Percentiles rank a stretch among this genome's conserved stretches.
phyloP scores from a whole-genome alignment of 2,797 vertebrate genomes.

The Ispidina picta region DNA sequence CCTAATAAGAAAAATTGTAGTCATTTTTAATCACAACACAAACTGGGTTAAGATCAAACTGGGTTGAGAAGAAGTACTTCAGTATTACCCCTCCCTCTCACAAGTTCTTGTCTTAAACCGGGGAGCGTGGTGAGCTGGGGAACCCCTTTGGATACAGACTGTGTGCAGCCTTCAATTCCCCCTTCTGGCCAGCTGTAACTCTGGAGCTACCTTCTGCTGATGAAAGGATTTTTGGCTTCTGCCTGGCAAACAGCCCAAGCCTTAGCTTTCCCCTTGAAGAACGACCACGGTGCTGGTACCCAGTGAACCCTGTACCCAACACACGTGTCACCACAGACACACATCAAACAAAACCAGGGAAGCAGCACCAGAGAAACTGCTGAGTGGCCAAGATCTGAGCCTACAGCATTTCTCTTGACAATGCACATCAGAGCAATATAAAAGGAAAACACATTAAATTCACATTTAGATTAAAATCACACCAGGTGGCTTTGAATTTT shows the following conservation, averaged over 20 bases:
- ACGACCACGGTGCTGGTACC: neutral
- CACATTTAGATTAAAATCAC: conserved; percentile 59
- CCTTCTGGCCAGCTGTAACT: neutral
- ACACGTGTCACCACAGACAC: neutral
- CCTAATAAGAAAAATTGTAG: neutral
- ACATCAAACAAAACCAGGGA: neutral
- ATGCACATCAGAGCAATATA: neutral
- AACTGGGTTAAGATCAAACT: neutral
- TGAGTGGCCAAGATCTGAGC: neutral
- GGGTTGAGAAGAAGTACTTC: neutral
- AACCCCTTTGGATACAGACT: neutral
- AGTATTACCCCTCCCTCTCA: neutral
- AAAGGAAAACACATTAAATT: conserved; percentile 46
- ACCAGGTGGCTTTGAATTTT: conserved; percentile 46
- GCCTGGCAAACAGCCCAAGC: neutral
- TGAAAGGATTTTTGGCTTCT: neutral
- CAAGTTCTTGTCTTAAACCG: neutral
- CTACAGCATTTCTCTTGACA: conserved; percentile 24
- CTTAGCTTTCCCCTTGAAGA: neutral
- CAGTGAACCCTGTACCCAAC: neutral
- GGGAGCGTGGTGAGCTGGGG: neutral
- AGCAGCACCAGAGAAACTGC: neutral
- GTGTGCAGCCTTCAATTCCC: neutral
- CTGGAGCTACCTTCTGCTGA: neutral
- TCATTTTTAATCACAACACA: neutral